Percentiles rank a stretch among this genome's conserved stretches.
These are phyloP conservation scores for Chaetogeoica ovagalla DNA, from an alignment of 2,888 invertebrate genomes.

Conservation along the genomic window DNA sequence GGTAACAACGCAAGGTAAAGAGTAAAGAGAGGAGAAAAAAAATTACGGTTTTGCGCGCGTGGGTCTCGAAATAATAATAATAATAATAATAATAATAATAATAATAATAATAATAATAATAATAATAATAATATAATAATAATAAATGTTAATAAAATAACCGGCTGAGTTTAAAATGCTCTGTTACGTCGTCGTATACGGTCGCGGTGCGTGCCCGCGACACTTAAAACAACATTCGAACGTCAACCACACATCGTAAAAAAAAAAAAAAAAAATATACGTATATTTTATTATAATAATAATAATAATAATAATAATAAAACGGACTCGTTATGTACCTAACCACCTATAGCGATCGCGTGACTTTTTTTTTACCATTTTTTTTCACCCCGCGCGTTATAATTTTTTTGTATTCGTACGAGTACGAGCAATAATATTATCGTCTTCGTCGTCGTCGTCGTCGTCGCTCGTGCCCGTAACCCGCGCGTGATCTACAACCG, in stretches of 20 bases:
- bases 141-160: too few species aligned
- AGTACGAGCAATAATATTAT: background rate
- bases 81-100: background rate
- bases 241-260: conserved; percentile 29
- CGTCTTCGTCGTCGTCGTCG: background rate
- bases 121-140: too few species aligned
- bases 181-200: background rate
- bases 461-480: conserved; percentile 9
- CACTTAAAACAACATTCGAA: conserved; percentile 26
- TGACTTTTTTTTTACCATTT: conserved; percentile 28
- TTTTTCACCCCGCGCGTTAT: background rate
- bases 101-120: too few species aligned
- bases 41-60: conserved; percentile 38
- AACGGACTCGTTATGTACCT: background rate
- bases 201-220: conserved; percentile 45
- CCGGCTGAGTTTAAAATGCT: too few species aligned
- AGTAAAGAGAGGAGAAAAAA: background rate
- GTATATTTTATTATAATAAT: background rate
- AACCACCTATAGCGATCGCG: conserved; percentile 25
- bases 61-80: conserved; percentile 22
- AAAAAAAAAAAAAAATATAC: background rate
- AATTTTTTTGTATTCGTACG: too few species aligned
- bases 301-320: too few species aligned
- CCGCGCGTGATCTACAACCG: conserved; percentile 1
- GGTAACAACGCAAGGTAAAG: background rate